Evolutionary conservation across 2,888 invertebrate species (phyloP), one percentile per base, ranked within the genome.

Genomic region (Cordilura impudica): DNA sequence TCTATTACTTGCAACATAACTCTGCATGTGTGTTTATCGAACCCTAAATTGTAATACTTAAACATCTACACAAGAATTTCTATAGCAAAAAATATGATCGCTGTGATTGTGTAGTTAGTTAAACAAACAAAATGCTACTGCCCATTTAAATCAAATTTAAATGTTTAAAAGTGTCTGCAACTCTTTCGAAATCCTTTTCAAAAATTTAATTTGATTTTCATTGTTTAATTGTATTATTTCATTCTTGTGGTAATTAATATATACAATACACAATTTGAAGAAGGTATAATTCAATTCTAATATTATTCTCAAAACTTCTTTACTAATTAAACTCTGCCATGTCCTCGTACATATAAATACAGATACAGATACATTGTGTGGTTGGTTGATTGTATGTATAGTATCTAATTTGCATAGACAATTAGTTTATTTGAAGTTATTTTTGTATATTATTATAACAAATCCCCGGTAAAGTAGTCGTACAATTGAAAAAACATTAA

Each of bases 1-100:
- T 79, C 54, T 31, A 71, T 75, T 79, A 79, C n/a, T n/a, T n/a
- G n/a, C 66, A 71, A 71, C 66, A 63, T 61, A 79, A 66, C 49
- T 71, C 71, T 56, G 45, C 74, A 75, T 67, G 70, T 71, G 70
- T 78, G 58, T 67, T 12, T 18, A n/a, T 29, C 61, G 51, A 67
- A 39, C 49, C 69, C 74, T 18, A 67, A 63, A 35, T 14, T 31
- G 54, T 1, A n/a, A n/a, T n/a, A n/a, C n/a, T n/a, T n/a, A n/a
- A n/a, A n/a, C n/a, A n/a, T 5, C 45, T 21, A 21, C 21, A 49
- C 1, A 39, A 39, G 26, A 6, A 26, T 26, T 26, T 26, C 4
- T 26, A 4, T 26, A 26, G 26, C 4, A 39, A 39, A 39, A n/a
- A n/a, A 4, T 39, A n/a, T n/a, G n/a, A n/a, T n/a, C 8, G 6